A percentile compares a stretch with the other conserved stretches of the same genome.
Evolutionary conservation across 2,797 vertebrate species (phyloP).

Genomic region (Sphenodon punctatus): DNA sequence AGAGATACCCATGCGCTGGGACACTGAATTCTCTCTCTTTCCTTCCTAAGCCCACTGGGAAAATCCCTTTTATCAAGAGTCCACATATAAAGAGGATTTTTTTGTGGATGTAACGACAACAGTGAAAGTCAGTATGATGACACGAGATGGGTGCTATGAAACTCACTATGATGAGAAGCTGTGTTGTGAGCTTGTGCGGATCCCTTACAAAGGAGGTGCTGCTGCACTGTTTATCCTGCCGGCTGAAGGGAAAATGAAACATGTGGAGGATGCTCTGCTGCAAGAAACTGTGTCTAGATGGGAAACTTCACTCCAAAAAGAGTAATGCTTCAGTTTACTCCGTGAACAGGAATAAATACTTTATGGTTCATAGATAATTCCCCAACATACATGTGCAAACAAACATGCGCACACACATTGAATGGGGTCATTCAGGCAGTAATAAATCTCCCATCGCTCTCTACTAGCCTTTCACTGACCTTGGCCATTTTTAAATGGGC

Average conservation of each 20-base stretch:
- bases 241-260: conserved; percentile 78
- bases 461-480: too few relatives aligned
- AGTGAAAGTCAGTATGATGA: conserved; percentile 83
- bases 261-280: conserved; percentile 75
- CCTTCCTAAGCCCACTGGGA: conserved; percentile 80
- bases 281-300: conserved; percentile 76
- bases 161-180: conserved; percentile 63
- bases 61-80: conserved; percentile 74
- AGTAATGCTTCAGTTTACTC: conserved; percentile 76
- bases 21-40: too few relatives aligned
- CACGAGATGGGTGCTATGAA: background rate
- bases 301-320: conserved; percentile 57
- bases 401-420: too few relatives aligned
- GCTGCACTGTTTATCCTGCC: conserved; percentile 84
- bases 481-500: too few relatives aligned
- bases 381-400: too few relatives aligned
- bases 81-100: conserved; percentile 76
- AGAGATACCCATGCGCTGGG: background rate
- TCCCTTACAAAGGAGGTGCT: conserved; percentile 84
- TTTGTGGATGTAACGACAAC: conserved; percentile 65
- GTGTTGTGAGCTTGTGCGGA: conserved; percentile 73
- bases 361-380: too few relatives aligned
- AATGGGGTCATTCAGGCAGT: too few relatives aligned
- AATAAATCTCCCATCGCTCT: too few relatives aligned
- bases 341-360: too few relatives aligned